Percentiles rank a stretch among this genome's conserved stretches.
Conservation (phyloP, 2,888 invertebrate species). For the Marasmarcha lunaedactyla region DNA sequence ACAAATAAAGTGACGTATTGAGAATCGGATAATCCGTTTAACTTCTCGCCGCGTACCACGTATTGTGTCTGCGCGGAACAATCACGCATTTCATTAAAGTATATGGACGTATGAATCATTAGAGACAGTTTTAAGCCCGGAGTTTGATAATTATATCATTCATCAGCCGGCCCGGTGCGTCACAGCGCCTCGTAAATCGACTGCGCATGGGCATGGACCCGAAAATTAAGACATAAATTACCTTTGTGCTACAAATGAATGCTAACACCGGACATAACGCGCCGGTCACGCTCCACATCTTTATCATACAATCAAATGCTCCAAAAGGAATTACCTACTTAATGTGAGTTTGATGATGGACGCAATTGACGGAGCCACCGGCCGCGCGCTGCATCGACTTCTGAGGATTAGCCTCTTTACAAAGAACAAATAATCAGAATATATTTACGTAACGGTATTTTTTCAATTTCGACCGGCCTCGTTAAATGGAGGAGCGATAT, state of each 20-base stretch:
- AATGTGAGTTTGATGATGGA: not conserved
- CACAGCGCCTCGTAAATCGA: constrained; percentile 5
- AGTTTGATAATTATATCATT: constrained; percentile 31
- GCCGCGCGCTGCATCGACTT: no score
- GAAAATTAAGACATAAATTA: constrained; percentile 64
- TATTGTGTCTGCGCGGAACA: not conserved
- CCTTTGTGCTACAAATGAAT: constrained; percentile 34
- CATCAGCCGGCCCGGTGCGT: constrained; percentile 18
- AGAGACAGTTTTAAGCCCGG: constrained; percentile 11
- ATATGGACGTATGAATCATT: constrained; percentile 21
- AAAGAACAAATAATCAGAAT: no score
- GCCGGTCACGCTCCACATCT: constrained; percentile 47
- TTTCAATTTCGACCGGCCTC: no score
- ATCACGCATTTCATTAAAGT: constrained; percentile 1
- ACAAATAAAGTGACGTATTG: no score
- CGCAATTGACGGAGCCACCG: no score
- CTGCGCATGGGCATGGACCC: constrained; percentile 13
- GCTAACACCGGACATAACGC: constrained; percentile 48
- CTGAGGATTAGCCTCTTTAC: no score
- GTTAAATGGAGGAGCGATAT: not conserved
- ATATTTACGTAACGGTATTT: no score
- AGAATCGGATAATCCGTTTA: no score
- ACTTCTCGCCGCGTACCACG: not conserved
- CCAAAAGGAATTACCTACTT: not conserved
- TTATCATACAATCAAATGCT: constrained; percentile 23